Base-by-base conservation (phyloP, 1,140 invertebrate genomes). In the Harpegnathos saltator region DNA sequence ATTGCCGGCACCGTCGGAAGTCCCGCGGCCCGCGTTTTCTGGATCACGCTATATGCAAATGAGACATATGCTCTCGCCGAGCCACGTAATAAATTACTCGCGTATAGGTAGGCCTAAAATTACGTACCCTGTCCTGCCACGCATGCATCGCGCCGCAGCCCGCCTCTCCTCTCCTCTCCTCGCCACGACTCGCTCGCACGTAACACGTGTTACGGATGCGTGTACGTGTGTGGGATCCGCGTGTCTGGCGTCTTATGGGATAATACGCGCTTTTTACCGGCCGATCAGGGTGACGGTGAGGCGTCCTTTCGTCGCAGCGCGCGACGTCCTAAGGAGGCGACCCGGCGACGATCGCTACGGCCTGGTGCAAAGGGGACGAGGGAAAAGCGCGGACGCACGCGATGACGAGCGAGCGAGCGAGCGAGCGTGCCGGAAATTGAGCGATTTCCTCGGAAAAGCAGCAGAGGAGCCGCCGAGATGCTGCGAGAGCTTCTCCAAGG, bases 1-100 rank as follows among this genome's bases (percentile, higher is more conserved):
- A 87, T 91, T 88, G 84, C 77, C 54, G 58, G 56, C 73, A 84
- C 77, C 87, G 86, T 91, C 85, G 88, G 86, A 91, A 90, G 85
- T 89, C n/a, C n/a, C 72, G 61, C 58, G 66, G 68, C 54, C 71
- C 74, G 83, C 63, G 68, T 87, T 85, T 85, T 90, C 78, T 83
- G 84, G 90, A 91, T 89, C 92, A 93, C 91, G 92, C 91, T 90
- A 91, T 90, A 93, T 93, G 92, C 89, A 91, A 93, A 93, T 93
- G 82, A 87, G 85, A 92, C 91, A 92, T 91, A 89, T 92, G 92
- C 84, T 82, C 90, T 89, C 88, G 73, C 75, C 81, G 84, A 85
- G 83, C 81, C 85, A 86, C 83, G 86, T 91, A 91, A 91, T 91
- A 91, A 91, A 91, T 91, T 91, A 89, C 88, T 83, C 68, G 74